Percentiles rank a stretch among this genome's conserved stretches.
phyloP scores from a whole-genome alignment of 2,888 invertebrate genomes.

The Caradrina kadenii region DNA sequence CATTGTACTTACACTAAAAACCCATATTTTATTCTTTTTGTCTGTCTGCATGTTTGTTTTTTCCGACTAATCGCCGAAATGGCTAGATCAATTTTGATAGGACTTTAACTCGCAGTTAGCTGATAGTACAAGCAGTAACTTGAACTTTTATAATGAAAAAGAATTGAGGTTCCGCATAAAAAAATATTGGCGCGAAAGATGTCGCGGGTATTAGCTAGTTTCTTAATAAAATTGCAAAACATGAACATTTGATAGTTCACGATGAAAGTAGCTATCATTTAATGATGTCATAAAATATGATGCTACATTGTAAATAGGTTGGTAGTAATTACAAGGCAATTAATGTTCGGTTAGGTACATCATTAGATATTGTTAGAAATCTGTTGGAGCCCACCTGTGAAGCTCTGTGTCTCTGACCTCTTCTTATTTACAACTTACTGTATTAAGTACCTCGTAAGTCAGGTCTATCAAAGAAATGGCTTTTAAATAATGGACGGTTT shows the following conservation, averaged over 20 bases:
- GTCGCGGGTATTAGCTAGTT: not conserved
- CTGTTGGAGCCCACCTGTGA: slow-evolving; percentile 2
- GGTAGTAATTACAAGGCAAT: slow-evolving; percentile 34
- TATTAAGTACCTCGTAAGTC: slow-evolving; percentile 16
- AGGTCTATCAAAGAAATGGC: not conserved
- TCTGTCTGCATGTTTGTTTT: no score
- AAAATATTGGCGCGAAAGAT: not conserved
- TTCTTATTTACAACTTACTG: slow-evolving; percentile 10
- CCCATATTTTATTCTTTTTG: no score
- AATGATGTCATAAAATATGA: slow-evolving; percentile 26
- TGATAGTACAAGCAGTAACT: no score
- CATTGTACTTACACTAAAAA: no score
- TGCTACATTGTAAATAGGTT: slow-evolving; percentile 38
- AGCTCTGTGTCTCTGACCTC: slow-evolving; percentile 12
- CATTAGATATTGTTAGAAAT: slow-evolving; percentile 41
- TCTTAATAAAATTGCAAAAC: slow-evolving; percentile 32
- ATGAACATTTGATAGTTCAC: slow-evolving; percentile 24
- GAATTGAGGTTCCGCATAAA: no score
- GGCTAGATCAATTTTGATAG: not conserved
- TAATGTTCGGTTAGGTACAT: slow-evolving; percentile 30
- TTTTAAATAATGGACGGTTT: no score
- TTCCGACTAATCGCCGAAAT: not conserved
- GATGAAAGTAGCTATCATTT: slow-evolving; percentile 37
- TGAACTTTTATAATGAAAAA: no score
- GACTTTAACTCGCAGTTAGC: not conserved